A percentile compares a stretch with the other conserved stretches of the same genome.
phyloP scores from a whole-genome alignment of 1,140 invertebrate species.

The Andricus grossulariae region DNA sequence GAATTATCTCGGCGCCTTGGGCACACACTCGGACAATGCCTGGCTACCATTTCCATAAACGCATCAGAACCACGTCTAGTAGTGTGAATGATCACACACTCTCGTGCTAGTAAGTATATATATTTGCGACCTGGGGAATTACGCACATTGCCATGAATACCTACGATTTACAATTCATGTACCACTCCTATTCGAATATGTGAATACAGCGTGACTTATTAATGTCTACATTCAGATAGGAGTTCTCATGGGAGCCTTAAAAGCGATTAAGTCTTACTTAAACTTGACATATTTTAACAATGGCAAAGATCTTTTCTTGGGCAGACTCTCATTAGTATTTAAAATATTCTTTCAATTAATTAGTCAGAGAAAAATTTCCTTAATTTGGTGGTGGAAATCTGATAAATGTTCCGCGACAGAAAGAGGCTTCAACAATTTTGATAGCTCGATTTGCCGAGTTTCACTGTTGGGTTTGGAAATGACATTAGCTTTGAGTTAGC shows the following conservation, averaged over 20 bases:
- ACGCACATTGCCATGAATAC: slow-evolving; percentile 17
- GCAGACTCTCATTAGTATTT: too few relatives aligned
- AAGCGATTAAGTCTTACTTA: slow-evolving; percentile 56
- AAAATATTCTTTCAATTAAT: not conserved
- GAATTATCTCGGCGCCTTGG: slow-evolving; percentile 61
- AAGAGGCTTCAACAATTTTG: not conserved
- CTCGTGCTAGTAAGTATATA: slow-evolving; percentile 31
- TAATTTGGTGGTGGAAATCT: slow-evolving; percentile 15
- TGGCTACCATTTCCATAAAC: slow-evolving; percentile 66
- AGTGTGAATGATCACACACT: slow-evolving; percentile 50
- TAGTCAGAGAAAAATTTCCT: slow-evolving; percentile 42
- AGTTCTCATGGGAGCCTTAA: slow-evolving; percentile 52
- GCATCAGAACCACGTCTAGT: slow-evolving; percentile 61
- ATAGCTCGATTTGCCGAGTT: slow-evolving; percentile 33
- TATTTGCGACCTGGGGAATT: slow-evolving; percentile 25
- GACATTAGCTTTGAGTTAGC: too few relatives aligned
- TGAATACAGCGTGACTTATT: slow-evolving; percentile 62
- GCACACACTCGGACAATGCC: slow-evolving; percentile 61
- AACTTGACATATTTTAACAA: slow-evolving; percentile 55
- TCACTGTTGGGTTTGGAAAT: too few relatives aligned
- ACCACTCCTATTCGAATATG: slow-evolving; percentile 25
- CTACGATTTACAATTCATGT: slow-evolving; percentile 50
- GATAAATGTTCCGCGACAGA: not conserved
- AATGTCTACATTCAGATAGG: slow-evolving; percentile 66
- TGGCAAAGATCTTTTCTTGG: slow-evolving; percentile 55